Percentiles rank a stretch among this genome's conserved stretches.
Evolutionary conservation across 64 coral and sea anemone species (phyloP).

Genomic region (Porites australiensis): DNA sequence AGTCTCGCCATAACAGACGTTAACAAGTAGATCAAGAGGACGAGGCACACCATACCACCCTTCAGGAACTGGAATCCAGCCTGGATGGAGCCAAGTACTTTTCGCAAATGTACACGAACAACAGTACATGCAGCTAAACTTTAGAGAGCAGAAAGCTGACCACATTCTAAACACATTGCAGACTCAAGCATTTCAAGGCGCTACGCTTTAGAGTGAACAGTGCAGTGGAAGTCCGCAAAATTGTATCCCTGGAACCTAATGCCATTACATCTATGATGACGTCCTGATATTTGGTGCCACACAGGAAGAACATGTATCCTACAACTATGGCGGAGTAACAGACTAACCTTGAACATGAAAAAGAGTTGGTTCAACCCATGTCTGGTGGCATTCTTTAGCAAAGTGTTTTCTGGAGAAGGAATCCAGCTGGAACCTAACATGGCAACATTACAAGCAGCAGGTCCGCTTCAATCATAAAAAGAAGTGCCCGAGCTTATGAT

Average conservation of each 20-base stretch:
- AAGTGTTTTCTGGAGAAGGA: conserved; percentile 40
- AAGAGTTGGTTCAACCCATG: conserved; percentile 26
- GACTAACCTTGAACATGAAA: conserved; percentile 4
- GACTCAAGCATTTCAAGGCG: conserved; percentile 51
- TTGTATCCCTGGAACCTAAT: conserved; percentile 4
- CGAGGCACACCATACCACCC: conserved; percentile 52
- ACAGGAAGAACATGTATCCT: conserved; percentile 22
- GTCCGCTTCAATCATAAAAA: background rate
- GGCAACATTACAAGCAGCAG: conserved; percentile 52
- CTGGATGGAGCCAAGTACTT: conserved; percentile 61
- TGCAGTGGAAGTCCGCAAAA: background rate
- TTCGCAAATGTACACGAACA: conserved; percentile 44
- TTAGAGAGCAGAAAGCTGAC: conserved; percentile 60
- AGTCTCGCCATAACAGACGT: conserved; percentile 56
- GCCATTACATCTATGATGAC: conserved; percentile 26
- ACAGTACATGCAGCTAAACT: conserved; percentile 54
- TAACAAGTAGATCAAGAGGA: conserved; percentile 50
- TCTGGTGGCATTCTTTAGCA: conserved; percentile 55
- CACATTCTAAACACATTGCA: conserved; percentile 55
- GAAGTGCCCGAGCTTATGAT: conserved; percentile 43
- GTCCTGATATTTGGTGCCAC: conserved; percentile 7
- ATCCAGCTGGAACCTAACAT: conserved; percentile 22
- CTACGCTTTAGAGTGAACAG: conserved; percentile 11
- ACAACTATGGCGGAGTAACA: conserved; percentile 21
- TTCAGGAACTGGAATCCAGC: conserved; percentile 28